Evolutionary conservation across 2,113 vertebrate genomes (phyloP), one percentile per base, ranked within the genome.

Genomic region (Hiodon alosoides): DNA sequence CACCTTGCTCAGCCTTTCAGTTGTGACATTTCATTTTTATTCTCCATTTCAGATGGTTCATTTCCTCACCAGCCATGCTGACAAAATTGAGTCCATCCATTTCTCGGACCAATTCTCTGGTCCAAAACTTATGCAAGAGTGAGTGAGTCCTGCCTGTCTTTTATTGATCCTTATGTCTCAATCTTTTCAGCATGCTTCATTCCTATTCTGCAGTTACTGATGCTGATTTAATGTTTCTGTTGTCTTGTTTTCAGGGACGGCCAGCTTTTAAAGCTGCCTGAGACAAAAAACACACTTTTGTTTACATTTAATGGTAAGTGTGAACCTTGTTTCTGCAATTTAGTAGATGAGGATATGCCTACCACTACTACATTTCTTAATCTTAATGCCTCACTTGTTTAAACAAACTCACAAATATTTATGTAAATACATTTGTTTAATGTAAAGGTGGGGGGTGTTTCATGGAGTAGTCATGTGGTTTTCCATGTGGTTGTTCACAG

Each of bases 41-140:
- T 8, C 8, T 7, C 54, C 13, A 77, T 91, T 90, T 11, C 80
- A 99, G 97, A 98, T 99, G 96, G 93, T 96, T 74, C 96, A 99
- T 87, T 99, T 94, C 85, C 91, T 99, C 89, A 94, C 93, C 55
- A 94, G 93, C 83, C 90, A 99, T 9, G 95, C 96, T 83, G 97
- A 99, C 90, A 99, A 98, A 93, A 96, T 99, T 4, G 97, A 99
- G 90, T 98, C 96, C 73, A 90, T 99, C 90, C 97, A 99, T 91
- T 98, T 98, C 86, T 99, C 97, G 89, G 97, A 99, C 93, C 97
- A 99, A 92, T 99, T 98, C 90, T 99, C 97, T 89, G 97, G 97
- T 95, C 94, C 96, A 94, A 99, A 99, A 93, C 90, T 98, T 95
- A 96, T 98, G 95, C 97, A 99, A 96, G 97, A 99, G 97, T 99